Evolutionary conservation across 2,888 invertebrate species (phyloP), one percentile per base, ranked within the genome.

Genomic region (Platypus cylindrus): DNA sequence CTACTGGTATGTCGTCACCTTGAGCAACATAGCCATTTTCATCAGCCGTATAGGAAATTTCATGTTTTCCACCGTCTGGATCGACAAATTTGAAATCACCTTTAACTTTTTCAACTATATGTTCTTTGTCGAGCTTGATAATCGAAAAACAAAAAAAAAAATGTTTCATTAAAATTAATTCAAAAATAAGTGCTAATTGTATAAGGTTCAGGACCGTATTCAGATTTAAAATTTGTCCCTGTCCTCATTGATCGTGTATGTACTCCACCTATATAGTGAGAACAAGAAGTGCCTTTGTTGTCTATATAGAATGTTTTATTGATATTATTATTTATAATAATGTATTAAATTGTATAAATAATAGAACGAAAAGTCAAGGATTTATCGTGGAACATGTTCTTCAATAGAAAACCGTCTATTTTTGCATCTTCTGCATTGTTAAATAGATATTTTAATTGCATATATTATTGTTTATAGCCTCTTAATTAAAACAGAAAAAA

Each of bases 11-110:
- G 43, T 67, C 66, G 4, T 55, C 64, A 1, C 51, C 52, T 39
- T 47, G 40, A 2, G 70, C 66, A 41, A 67, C 65, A 63, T 58
- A 71, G n/a, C 70, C 71, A 43, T 68, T 67, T 47, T 70, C 68
- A 43, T 70, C 69, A 40, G 71, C 67, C 38, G 55, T 32, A 63
- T 69, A 71, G 30, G 25, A 50, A 32, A 70, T 56, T 4, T 48
- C 32, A 62, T 69, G 67, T 32, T 48, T 27, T 13, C 59, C 48
- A 20, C 70, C 70, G 39, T 72, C 69, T 23, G 67, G 65, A 1
- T 56, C 69, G 32, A 47, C n/a, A 62, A 69, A 71, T 2, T 59
- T 48, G 63, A 33, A 68, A 33, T 46, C 32, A 25, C 39, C 39
- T 14, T 32, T 24, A n/a, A 24, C 24, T 11, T 24, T 24, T 24